Percentiles rank a stretch among this genome's conserved stretches.
phyloP scores from a whole-genome alignment of 2,888 invertebrate species.

The Rhodophaea formosa region DNA sequence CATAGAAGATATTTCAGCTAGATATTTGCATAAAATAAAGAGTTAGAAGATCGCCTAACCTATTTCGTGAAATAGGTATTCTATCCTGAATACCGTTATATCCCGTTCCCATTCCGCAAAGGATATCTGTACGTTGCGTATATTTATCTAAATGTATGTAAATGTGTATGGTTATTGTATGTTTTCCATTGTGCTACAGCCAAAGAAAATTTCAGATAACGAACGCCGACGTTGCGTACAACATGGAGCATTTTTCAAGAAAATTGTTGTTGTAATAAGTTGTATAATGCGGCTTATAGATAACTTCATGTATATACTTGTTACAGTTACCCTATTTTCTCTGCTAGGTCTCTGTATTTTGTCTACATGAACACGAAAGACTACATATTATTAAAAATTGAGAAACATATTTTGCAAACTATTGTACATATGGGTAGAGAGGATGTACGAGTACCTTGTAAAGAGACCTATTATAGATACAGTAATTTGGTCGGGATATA shows the following conservation, averaged over 20 bases:
- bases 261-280: neutral
- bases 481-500: too few species aligned
- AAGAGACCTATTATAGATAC: too few species aligned
- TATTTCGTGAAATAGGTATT: slow-evolving; percentile 1
- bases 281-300: neutral
- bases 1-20: too few species aligned
- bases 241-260: neutral
- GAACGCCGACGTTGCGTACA: neutral
- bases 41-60: neutral
- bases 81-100: neutral
- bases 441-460: too few species aligned
- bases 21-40: neutral
- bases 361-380: too few species aligned
- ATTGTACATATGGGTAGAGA: too few species aligned
- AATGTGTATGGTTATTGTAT: slow-evolving; percentile 4
- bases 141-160: neutral
- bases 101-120: neutral
- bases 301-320: neutral
- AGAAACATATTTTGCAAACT: too few species aligned
- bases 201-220: neutral
- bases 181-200: neutral
- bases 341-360: too few species aligned
- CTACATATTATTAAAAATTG: too few species aligned
- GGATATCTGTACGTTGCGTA: neutral
- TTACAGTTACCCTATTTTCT: too few species aligned